phyloP scores from a whole-genome alignment of 2,113 vertebrate species.

The Perca flavescens region DNA sequence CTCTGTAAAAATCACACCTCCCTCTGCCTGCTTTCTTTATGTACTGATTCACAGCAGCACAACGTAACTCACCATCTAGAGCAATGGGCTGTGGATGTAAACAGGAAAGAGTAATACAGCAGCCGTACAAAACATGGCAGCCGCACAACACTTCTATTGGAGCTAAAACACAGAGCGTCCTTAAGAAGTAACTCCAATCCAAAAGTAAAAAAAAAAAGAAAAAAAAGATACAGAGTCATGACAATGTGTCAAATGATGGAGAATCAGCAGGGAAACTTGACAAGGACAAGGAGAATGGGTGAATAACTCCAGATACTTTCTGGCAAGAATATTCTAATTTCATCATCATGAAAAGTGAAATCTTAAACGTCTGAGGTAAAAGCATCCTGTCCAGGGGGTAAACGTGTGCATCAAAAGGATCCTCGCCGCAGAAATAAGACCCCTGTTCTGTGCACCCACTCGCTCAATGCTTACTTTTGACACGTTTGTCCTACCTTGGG shows the following conservation, averaged over 20 bases:
- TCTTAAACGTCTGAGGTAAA: conserved; percentile 26
- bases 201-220: conserved; percentile 19
- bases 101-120: conserved; percentile 26
- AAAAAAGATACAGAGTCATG: neutral
- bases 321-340: conserved; percentile 29
- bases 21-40: conserved; percentile 24
- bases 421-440: conserved; percentile 30
- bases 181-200: neutral
- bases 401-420: conserved; percentile 36
- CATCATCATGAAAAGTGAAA: conserved; percentile 41
- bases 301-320: conserved; percentile 14
- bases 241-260: neutral
- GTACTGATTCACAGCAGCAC: conserved; percentile 29
- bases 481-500: conserved; percentile 47
- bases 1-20: conserved; percentile 54
- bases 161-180: neutral
- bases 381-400: conserved; percentile 32
- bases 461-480: conserved; percentile 17
- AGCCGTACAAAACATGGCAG: conserved; percentile 2
- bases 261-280: neutral
- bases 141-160: neutral
- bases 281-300: conserved; percentile 23
- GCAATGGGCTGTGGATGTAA: conserved; percentile 27
- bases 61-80: conserved; percentile 46
- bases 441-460: conserved; percentile 10